Percentiles rank a stretch among this genome's conserved stretches.
Conservation (phyloP, 2,888 invertebrate species). For the Plebejus melissa region DNA sequence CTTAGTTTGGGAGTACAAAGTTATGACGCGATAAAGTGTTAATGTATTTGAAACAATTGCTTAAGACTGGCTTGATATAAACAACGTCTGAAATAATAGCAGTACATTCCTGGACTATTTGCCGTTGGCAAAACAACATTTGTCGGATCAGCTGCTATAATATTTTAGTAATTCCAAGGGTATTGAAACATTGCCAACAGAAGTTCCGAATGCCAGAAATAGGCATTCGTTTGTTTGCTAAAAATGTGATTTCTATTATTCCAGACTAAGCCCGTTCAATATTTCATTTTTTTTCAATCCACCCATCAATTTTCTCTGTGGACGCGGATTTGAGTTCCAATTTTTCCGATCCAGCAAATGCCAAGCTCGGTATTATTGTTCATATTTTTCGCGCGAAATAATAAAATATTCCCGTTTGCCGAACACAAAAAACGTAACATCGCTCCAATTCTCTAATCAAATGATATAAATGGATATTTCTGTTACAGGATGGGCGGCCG, state of each 20-base stretch:
- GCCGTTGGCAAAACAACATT: too few relatives aligned
- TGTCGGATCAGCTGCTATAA: neutral
- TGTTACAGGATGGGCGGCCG: conserved; percentile 59
- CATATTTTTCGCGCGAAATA: conserved; percentile 14
- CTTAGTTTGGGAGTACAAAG: too few relatives aligned
- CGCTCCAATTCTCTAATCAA: neutral
- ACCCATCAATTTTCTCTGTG: conserved; percentile 1
- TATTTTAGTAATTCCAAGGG: neutral
- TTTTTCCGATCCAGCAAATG: neutral
- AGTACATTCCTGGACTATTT: too few relatives aligned
- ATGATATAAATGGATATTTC: conserved; percentile 39
- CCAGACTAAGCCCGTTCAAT: neutral
- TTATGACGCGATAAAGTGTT: too few relatives aligned
- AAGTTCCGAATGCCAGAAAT: neutral
- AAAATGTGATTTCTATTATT: conserved; percentile 6
- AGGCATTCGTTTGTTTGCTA: neutral
- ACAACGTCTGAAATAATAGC: too few relatives aligned
- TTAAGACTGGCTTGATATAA: too few relatives aligned
- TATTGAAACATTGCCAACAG: neutral
- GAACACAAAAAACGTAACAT: neutral
- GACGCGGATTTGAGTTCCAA: neutral
- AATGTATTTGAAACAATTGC: too few relatives aligned
- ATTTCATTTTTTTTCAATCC: neutral
- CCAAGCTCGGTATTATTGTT: neutral
- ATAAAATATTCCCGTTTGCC: neutral